Evolutionary conservation across 2,888 invertebrate species (phyloP).

Genomic region (Cataglyphis livida): DNA sequence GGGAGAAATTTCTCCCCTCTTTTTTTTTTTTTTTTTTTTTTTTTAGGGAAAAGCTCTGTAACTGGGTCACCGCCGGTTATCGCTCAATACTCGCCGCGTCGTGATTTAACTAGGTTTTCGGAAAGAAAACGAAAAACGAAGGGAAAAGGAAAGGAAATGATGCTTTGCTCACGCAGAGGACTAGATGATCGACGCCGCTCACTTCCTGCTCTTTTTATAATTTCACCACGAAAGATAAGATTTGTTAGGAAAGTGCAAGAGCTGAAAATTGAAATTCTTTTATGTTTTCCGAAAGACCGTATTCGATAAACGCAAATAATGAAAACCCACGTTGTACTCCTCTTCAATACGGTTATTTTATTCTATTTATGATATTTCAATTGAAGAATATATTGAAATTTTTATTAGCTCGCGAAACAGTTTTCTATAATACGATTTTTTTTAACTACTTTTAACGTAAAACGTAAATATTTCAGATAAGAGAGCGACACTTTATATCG

Average conservation of each 20-base stretch:
- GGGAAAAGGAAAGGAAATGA: background rate
- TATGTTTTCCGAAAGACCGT: background rate
- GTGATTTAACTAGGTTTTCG: constrained; percentile 42
- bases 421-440: background rate
- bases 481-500: constrained; percentile 39
- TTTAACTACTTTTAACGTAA: constrained; percentile 26
- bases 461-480: constrained; percentile 34
- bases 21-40: background rate
- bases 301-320: background rate
- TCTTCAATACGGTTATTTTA: background rate
- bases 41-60: background rate
- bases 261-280: background rate
- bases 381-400: background rate
- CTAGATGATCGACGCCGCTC: background rate
- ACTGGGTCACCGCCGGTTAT: constrained; percentile 53
- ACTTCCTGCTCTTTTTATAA: background rate
- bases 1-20: background rate
- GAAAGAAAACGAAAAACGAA: background rate
- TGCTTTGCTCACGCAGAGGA: background rate
- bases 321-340: background rate
- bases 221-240: background rate
- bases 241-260: background rate
- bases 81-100: constrained; percentile 14
- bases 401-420: background rate
- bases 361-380: background rate